Conservation (phyloP, 2,113 vertebrate genomes). For the Passerina amoena region DNA sequence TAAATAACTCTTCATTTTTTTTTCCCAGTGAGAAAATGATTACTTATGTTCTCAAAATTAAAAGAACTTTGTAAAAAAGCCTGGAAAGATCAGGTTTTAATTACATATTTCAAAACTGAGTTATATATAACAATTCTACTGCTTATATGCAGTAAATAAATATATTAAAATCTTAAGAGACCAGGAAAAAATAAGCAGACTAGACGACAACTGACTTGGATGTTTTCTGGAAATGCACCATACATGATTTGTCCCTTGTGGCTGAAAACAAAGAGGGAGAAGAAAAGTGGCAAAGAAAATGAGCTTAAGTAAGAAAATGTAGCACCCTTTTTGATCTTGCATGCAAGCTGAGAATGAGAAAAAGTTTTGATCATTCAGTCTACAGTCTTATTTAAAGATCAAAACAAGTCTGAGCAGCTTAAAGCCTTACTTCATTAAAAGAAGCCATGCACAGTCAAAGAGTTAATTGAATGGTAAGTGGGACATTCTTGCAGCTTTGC, state of each 20-base stretch:
- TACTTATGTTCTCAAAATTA: constrained; percentile 20
- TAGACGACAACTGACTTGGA: not conserved
- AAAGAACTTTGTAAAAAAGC: not conserved
- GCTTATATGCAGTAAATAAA: not conserved
- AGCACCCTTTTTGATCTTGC: constrained; percentile 34
- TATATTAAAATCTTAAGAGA: constrained; percentile 23
- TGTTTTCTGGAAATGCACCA: not conserved
- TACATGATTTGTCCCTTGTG: not conserved
- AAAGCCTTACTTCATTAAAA: constrained; percentile 13
- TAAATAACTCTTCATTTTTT: not conserved
- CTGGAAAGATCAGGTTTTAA: constrained; percentile 4
- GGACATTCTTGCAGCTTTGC: not conserved
- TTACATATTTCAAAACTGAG: constrained; percentile 37
- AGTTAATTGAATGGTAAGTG: not conserved
- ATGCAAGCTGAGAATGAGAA: constrained; percentile 8
- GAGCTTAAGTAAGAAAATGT: constrained; percentile 21
- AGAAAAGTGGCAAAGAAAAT: not conserved
- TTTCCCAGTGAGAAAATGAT: not conserved
- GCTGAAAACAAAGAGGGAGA: not conserved
- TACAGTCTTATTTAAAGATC: constrained; percentile 11
- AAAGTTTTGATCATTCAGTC: not conserved
- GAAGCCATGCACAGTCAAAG: not conserved
- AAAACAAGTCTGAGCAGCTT: constrained; percentile 15
- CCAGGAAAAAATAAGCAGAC: not conserved
- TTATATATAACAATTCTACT: constrained; percentile 4